Percentiles rank a stretch among this genome's conserved stretches.
Conservation (phyloP, 2,888 invertebrate genomes). For the Lordiphosa fenestrarum region DNA sequence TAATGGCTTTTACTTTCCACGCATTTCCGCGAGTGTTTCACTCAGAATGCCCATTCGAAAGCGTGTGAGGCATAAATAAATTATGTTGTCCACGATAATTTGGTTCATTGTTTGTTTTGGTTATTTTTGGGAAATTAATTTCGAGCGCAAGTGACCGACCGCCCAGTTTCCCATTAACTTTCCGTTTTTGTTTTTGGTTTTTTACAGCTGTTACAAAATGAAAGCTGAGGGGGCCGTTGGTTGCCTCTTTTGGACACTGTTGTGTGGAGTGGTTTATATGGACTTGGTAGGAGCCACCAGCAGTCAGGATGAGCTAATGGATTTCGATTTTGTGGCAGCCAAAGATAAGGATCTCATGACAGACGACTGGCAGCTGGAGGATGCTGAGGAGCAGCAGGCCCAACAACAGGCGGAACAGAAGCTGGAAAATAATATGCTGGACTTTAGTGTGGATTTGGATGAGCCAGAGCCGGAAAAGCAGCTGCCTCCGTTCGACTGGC, state of each 20-base stretch:
- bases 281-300: slow-evolving; percentile 48
- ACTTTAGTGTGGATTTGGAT: slow-evolving; percentile 62
- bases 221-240: slow-evolving; percentile 49
- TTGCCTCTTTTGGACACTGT: slow-evolving; percentile 63
- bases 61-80: slow-evolving; percentile 56
- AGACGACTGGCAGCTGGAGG: slow-evolving; percentile 74
- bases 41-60: slow-evolving; percentile 54
- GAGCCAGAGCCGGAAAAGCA: slow-evolving; percentile 59
- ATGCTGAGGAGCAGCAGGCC: slow-evolving; percentile 41
- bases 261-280: slow-evolving; percentile 63
- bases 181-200: slow-evolving; percentile 44
- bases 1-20: slow-evolving; percentile 62
- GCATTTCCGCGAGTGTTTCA: slow-evolving; percentile 38
- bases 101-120: slow-evolving; percentile 19
- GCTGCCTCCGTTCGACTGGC: slow-evolving; percentile 71
- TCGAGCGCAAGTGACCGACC: slow-evolving; percentile 57
- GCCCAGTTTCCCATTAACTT: slow-evolving; percentile 53
- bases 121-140: slow-evolving; percentile 25
- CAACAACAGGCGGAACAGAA: slow-evolving; percentile 47
- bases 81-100: slow-evolving; percentile 25
- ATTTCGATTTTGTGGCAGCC: slow-evolving; percentile 72
- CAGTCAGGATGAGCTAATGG: slow-evolving; percentile 64
- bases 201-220: slow-evolving; percentile 50
- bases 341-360: slow-evolving; percentile 74
- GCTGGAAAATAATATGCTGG: slow-evolving; percentile 52